Percentiles rank a stretch among this genome's conserved stretches.
Evolutionary conservation across 2,797 vertebrate species (phyloP).

Genomic region (Chromobotia macracanthus): DNA sequence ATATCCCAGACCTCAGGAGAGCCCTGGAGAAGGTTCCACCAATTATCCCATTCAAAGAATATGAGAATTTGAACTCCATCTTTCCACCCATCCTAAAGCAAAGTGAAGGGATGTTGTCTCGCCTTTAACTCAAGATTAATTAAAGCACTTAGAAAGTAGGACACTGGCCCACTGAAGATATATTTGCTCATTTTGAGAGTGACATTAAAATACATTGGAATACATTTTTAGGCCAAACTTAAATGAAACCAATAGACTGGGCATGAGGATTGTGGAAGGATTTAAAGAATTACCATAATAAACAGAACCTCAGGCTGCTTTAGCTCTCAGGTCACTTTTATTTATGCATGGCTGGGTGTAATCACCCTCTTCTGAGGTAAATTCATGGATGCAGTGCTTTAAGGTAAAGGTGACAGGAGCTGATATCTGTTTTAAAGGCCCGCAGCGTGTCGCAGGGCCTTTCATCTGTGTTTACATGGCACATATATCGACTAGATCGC

Average conservation of each 20-base stretch:
- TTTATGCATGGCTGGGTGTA: conserved; percentile 43
- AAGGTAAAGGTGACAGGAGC: conserved; percentile 38
- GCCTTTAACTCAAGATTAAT: conserved; percentile 41
- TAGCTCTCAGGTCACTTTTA: conserved; percentile 47
- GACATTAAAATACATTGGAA: conserved; percentile 30
- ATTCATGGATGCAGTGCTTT: conserved; percentile 40
- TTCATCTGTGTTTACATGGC: conserved; percentile 46
- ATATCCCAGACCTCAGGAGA: conserved; percentile 1
- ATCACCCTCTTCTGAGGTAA: conserved; percentile 47
- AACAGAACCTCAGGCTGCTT: conserved; percentile 26
- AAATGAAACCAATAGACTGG: conserved; percentile 42
- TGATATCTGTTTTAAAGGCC: conserved; percentile 51
- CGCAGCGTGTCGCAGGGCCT: conserved; percentile 28
- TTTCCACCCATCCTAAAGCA: conserved; percentile 10
- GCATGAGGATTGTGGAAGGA: conserved; percentile 22
- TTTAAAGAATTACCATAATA: conserved; percentile 46
- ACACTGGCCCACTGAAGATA: conserved; percentile 30
- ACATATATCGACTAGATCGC: conserved; percentile 32
- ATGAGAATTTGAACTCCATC: not conserved
- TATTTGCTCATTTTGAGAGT: conserved; percentile 10
- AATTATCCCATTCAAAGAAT: conserved; percentile 6
- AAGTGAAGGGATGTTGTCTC: not conserved
- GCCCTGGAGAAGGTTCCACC: not conserved
- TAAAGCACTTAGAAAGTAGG: conserved; percentile 36
- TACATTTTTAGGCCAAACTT: conserved; percentile 27